Evolutionary conservation across 2,113 vertebrate species (phyloP), one percentile per base, ranked within the genome.

Genomic region (Microcebus tavaratra): DNA sequence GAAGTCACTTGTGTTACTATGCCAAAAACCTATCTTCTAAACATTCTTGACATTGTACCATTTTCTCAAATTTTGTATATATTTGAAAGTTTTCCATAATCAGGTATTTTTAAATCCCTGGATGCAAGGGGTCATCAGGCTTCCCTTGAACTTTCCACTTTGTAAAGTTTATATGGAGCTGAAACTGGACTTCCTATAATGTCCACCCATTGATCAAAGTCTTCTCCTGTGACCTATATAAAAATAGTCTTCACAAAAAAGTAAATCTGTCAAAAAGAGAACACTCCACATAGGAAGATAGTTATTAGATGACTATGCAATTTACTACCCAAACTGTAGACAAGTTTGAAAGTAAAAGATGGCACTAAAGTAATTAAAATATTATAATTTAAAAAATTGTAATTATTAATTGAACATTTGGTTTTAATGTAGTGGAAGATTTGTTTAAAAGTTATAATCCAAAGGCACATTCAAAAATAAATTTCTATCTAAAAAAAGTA

Each of bases 391-490:
- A 59, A 18, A 45, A 39, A 79, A 53, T 79, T 83, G 2, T 45
- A 55, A 48, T 53, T 78, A 72, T 61, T 83, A 83, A 82, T 50
- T 82, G 3, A 94, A 20, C 57, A 73, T 59, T 63, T n/a, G 27
- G 31, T 55, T 80, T 93, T 85, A 88, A 42, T 39, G 39, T 20
- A 73, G 15, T 31, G 2, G 57, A n/a, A 61, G 17, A 34, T 14
- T 59, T 88, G 31, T 85, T 65, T 23, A 75, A 93, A 93, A 25
- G 29, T 61, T 57, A 5, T 61, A 88, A 88, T 75, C 14, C n/a
- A 61, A 93, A 61, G 55, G 39, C 34, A 83, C 79, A 84, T 95
- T 79, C 29, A 73, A 80, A 85, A 90, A 14, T 76, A 93, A 91
- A 45, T 13, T 45, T 84, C 50, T 85, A 75, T 67, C 39, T 63